A percentile compares a stretch with the other conserved stretches of the same genome.
These are phyloP conservation scores for Cheiracanthium punctorium DNA, from an alignment of 2,888 invertebrate genomes.

Conservation along the genomic window DNA sequence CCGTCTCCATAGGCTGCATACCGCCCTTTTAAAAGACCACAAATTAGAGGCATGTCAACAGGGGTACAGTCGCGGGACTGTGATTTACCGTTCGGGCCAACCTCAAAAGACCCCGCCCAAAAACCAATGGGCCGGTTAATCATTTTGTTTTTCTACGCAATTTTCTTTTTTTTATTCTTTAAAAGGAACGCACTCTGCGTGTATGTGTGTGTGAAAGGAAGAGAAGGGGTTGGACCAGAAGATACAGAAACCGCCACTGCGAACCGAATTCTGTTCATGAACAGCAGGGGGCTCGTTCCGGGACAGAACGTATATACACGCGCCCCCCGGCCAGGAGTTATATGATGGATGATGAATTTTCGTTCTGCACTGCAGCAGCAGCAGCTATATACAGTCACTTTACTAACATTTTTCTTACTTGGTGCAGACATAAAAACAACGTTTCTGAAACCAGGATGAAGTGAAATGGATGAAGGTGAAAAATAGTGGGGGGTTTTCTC, in stretches of 20 bases:
- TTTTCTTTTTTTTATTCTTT: too few relatives aligned
- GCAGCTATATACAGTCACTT: too few relatives aligned
- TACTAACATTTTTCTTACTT: too few relatives aligned
- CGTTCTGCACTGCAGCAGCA: not conserved
- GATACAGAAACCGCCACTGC: not conserved
- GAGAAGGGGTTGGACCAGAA: not conserved
- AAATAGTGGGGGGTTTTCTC: too few relatives aligned
- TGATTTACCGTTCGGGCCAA: not conserved
- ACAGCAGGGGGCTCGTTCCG: not conserved
- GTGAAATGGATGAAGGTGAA: too few relatives aligned
- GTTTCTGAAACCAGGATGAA: too few relatives aligned
- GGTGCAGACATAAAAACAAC: too few relatives aligned
- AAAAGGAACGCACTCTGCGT: not conserved
- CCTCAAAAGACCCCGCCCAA: constrained; percentile 34
- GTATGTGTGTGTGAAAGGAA: too few relatives aligned
- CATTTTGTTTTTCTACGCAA: constrained; percentile 27
- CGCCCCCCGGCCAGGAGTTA: not conserved
- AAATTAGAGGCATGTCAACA: not conserved
- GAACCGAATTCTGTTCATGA: not conserved
- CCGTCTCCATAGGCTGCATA: not conserved
- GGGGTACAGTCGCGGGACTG: not conserved
- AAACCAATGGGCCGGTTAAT: constrained; percentile 64
- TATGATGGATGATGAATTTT: constrained; percentile 9
- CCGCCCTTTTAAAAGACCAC: not conserved
- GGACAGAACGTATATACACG: not conserved